Evolutionary conservation across 2,113 vertebrate genomes (phyloP).

Genomic region (Myrmecophaga tridactyla): DNA sequence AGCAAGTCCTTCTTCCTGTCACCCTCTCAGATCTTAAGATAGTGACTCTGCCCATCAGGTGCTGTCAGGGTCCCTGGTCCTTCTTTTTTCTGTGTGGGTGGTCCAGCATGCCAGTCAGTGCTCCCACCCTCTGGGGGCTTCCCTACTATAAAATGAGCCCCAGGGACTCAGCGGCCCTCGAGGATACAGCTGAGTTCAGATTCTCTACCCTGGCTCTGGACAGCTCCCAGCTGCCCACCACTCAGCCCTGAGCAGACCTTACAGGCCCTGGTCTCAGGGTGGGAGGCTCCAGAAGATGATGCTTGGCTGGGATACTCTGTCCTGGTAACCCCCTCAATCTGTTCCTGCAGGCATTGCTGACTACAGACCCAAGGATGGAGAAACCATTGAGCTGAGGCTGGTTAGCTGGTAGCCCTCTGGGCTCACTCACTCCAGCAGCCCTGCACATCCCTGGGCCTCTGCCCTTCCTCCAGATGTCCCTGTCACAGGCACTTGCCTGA

Average conservation of each 20-base stretch:
- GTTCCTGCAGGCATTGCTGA: constrained; percentile 87
- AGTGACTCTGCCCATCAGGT: neutral
- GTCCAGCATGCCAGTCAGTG: too few relatives aligned
- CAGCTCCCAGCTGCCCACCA: neutral
- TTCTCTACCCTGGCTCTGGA: neutral
- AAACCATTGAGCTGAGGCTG: constrained; percentile 86
- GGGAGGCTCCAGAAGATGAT: neutral
- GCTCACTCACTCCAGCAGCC: neutral
- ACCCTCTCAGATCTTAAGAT: neutral
- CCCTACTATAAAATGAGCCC: neutral
- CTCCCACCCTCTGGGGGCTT: too few relatives aligned
- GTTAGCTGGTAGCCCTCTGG: constrained; percentile 74
- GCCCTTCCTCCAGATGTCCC: neutral
- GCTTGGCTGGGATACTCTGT: accelerated
- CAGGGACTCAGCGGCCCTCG: neutral
- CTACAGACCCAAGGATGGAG: constrained; percentile 83
- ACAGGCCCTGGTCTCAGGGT: neutral
- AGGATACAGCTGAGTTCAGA: neutral
- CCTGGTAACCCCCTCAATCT: neutral
- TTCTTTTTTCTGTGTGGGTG: neutral
- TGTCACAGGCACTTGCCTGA: neutral
- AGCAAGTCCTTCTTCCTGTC: neutral
- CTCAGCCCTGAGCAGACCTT: neutral
- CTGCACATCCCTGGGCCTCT: neutral
- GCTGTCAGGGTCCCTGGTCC: neutral